Percentiles rank a stretch among this genome's conserved stretches.
These are phyloP conservation scores for Hassar affinis DNA, from an alignment of 2,113 vertebrate genomes.

Conservation along the genomic window DNA sequence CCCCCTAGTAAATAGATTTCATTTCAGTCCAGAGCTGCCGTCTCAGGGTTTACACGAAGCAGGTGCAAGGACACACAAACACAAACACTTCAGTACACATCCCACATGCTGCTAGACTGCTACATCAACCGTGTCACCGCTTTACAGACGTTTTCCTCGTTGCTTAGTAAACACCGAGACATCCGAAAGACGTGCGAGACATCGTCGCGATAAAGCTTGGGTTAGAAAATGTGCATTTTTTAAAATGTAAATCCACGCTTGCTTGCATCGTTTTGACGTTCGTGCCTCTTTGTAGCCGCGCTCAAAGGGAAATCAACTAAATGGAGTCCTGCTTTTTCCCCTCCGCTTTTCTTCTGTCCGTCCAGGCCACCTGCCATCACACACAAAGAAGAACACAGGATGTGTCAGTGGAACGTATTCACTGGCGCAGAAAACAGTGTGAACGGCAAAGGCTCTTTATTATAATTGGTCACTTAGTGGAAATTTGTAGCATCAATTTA, in stretches of 20 bases:
- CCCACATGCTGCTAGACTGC: slow-evolving; percentile 33
- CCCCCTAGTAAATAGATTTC: neutral
- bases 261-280: slow-evolving; percentile 30
- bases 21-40: neutral
- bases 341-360: neutral
- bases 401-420: slow-evolving; percentile 10
- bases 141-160: slow-evolving; percentile 2
- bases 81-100: slow-evolving; percentile 23
- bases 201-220: neutral
- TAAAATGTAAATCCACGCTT: neutral
- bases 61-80: slow-evolving; percentile 13
- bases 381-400: slow-evolving; percentile 32
- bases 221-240: slow-evolving; percentile 6
- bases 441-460: neutral
- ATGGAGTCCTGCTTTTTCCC: slow-evolving; percentile 26
- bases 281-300: slow-evolving; percentile 10
- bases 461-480: neutral
- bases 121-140: neutral
- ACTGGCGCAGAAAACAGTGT: neutral
- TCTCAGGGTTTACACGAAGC: neutral
- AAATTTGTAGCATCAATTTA: neutral
- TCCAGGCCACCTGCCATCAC: slow-evolving; percentile 36
- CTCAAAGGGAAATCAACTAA: slow-evolving; percentile 25
- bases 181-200: neutral
- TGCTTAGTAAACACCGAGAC: neutral